A percentile compares a stretch with the other conserved stretches of the same genome.
Conservation (phyloP, 2,888 invertebrate genomes). For the Oxycera nigricornis region DNA sequence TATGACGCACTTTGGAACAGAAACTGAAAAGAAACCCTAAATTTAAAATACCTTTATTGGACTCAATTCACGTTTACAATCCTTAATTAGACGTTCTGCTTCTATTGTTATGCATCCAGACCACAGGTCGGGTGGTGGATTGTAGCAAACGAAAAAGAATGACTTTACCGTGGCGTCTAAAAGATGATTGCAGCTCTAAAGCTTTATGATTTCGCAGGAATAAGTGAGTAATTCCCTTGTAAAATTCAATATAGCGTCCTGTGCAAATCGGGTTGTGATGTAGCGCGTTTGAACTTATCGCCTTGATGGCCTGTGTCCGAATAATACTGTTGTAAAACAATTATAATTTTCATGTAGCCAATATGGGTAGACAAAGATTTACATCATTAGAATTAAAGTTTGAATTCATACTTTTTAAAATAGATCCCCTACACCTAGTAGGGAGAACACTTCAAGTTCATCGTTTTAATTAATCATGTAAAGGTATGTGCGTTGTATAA, state of each 20-base stretch:
- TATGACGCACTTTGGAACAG: not conserved
- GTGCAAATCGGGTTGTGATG: not conserved
- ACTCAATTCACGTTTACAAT: conserved; percentile 20
- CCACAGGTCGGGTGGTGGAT: not conserved
- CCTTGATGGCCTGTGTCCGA: not conserved
- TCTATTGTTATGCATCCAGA: not conserved
- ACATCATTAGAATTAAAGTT: no score
- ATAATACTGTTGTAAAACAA: not conserved
- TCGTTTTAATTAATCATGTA: no score
- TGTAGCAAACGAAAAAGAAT: not conserved
- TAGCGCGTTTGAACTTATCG: not conserved
- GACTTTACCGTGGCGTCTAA: not conserved
- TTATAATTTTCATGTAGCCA: no score
- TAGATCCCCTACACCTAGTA: no score
- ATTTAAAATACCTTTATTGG: conserved; percentile 30
- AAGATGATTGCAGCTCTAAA: not conserved
- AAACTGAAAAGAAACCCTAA: not conserved
- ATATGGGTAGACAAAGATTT: no score
- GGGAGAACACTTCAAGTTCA: no score
- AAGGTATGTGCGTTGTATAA: no score
- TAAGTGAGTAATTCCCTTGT: not conserved
- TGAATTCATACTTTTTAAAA: no score
- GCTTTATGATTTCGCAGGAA: not conserved
- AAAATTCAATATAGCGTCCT: not conserved
- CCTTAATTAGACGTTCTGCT: conserved; percentile 24